Base-by-base conservation (phyloP, 2,888 invertebrate species). In the Trachelus stipa region DNA sequence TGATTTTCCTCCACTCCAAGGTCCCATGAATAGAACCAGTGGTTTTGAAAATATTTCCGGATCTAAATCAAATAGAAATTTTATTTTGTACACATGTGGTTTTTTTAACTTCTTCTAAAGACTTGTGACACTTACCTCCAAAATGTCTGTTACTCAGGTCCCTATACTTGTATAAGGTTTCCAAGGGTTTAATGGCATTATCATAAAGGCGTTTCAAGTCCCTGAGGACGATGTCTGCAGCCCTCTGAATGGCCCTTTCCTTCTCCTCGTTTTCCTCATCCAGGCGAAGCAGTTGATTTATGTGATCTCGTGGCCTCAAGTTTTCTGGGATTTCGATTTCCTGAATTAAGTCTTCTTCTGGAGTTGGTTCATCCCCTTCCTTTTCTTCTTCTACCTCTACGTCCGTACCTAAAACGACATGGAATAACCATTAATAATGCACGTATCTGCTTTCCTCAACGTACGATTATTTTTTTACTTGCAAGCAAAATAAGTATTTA, bases 1-100 rank as follows among this genome's bases (percentile, higher is more conserved):
- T 1, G 98, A 98, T 92, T 98, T 98, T 82, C 98, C 98, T 79
- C 98, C 98, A 88, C 98, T 98, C 97, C 98, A 98, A 69, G 98
- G 98, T 71, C 98, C 98, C 96, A 98, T 97, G 88, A 98, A 97
- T 9, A 98, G 93, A 76, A 98, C 94, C 88, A 98, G 92, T 3
- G 98, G 98, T 89, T 98, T 98, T 4, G 98, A 97, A 91, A 97
- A 97, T 88, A 98, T 97, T 93, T 98, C 98, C 2, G 97, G 96
- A 92, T 98, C 98, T 93, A 86, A 76, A 88, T 85, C 79, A 82
- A 79, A 80, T 71, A 69, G 33, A 73, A 30, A 75, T 71, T n/a
- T 35, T 69, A 35, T 74, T 30, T n/a, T 76, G 31, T n/a, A 56
- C 6, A 74, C 6, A 34, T 56, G n/a, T 30, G 9, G 31, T 30